Percentiles rank a stretch among this genome's conserved stretches.
phyloP scores from a whole-genome alignment of 2,888 invertebrate species.

The Psococerastis gibbosa region DNA sequence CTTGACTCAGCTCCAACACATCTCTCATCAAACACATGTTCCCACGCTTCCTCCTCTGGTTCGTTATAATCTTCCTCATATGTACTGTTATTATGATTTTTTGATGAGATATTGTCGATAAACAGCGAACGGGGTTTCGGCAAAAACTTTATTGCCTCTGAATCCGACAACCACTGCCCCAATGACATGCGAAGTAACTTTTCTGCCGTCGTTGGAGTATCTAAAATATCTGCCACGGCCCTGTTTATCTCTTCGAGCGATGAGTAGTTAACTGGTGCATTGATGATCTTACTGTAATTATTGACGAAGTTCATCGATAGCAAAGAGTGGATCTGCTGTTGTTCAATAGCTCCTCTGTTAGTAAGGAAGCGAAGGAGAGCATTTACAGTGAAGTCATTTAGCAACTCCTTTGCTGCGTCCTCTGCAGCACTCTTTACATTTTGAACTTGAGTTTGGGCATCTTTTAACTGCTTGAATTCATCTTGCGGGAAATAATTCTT shows the following conservation, averaged over 20 bases:
- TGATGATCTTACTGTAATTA: background rate
- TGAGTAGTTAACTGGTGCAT: background rate
- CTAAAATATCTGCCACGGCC: background rate
- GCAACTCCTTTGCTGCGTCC: background rate
- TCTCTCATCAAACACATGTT: background rate
- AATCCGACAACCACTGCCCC: background rate
- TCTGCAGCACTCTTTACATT: background rate
- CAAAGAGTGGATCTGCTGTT: background rate
- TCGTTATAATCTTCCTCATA: background rate
- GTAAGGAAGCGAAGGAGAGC: background rate
- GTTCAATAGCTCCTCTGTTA: background rate
- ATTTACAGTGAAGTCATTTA: background rate
- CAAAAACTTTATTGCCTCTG: background rate
- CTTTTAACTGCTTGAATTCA: background rate
- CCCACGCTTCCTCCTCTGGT: background rate
- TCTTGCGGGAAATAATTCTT: background rate
- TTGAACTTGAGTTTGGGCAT: background rate
- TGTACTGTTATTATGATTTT: background rate
- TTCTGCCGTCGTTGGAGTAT: background rate
- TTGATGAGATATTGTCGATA: background rate
- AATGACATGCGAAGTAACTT: background rate
- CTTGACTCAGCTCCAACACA: no score
- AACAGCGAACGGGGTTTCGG: background rate
- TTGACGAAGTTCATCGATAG: background rate
- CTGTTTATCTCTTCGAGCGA: no score